Conservation (phyloP, 2,113 vertebrate species). For the Sinocyclocheilus grahami region DNA sequence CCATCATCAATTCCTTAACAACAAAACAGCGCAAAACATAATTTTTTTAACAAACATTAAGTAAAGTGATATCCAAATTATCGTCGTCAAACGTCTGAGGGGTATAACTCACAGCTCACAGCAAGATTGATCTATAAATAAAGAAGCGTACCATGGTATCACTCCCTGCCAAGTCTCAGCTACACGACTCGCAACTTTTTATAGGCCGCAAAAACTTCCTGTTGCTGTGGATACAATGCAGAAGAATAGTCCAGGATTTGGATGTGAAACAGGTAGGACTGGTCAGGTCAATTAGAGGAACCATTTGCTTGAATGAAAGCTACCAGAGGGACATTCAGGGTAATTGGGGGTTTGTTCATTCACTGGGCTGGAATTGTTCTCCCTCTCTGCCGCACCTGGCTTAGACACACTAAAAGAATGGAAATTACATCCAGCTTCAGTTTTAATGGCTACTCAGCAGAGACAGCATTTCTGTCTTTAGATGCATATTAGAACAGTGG, state of each 20-base stretch:
- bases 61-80: background rate
- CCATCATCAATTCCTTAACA: background rate
- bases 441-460: slow-evolving; percentile 43
- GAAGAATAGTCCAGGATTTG: slow-evolving; percentile 66
- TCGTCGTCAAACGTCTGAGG: slow-evolving; percentile 32
- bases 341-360: slow-evolving; percentile 72
- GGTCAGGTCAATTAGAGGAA: slow-evolving; percentile 69
- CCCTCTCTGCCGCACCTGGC: slow-evolving; percentile 66
- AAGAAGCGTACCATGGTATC: slow-evolving; percentile 68
- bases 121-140: slow-evolving; percentile 71
- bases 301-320: slow-evolving; percentile 67
- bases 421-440: slow-evolving; percentile 59
- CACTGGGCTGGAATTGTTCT: slow-evolving; percentile 60
- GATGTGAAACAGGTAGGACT: slow-evolving; percentile 73
- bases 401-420: slow-evolving; percentile 60
- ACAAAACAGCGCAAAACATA: slow-evolving; percentile 7
- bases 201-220: slow-evolving; percentile 74
- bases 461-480: slow-evolving; percentile 24
- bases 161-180: slow-evolving; percentile 66
- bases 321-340: slow-evolving; percentile 50
- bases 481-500: slow-evolving; percentile 16
- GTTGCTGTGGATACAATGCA: slow-evolving; percentile 73
- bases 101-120: slow-evolving; percentile 52
- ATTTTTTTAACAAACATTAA: slow-evolving; percentile 8
- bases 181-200: slow-evolving; percentile 74